A percentile compares a stretch with the other conserved stretches of the same genome.
These are phyloP conservation scores for Actenoides hombroni DNA, from an alignment of 2,113 vertebrate genomes.

Conservation along the genomic window DNA sequence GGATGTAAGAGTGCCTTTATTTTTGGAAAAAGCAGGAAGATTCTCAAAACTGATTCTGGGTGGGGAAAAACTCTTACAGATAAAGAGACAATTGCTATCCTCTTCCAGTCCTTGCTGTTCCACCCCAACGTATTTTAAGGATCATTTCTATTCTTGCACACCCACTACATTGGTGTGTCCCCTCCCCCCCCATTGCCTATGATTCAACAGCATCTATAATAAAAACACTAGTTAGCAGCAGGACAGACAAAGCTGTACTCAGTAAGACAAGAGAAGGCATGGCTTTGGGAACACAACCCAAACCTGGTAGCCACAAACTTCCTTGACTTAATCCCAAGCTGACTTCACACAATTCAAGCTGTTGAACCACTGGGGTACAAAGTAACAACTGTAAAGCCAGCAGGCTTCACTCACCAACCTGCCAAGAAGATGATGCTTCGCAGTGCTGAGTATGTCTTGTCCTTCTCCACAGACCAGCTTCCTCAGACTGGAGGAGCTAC, in stretches of 20 bases:
- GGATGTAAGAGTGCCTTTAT: background rate
- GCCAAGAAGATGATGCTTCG: rapidly evolving
- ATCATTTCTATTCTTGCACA: background rate
- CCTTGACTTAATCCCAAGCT: background rate
- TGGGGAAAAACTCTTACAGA: background rate
- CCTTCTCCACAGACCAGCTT: rapidly evolving
- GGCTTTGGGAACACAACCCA: background rate
- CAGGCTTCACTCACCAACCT: background rate
- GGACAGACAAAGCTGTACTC: background rate
- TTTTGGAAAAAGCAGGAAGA: slow-evolving; percentile 32
- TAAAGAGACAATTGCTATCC: slow-evolving; percentile 17
- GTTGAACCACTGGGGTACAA: background rate
- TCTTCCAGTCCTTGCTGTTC: background rate
- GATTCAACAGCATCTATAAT: background rate
- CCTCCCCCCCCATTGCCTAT: background rate
- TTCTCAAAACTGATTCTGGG: slow-evolving; percentile 2
- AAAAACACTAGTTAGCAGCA: background rate
- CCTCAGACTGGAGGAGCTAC: rapidly evolving
- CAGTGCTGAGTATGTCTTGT: rapidly evolving
- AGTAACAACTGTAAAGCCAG: background rate
- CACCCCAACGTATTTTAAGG: slow-evolving; percentile 7
- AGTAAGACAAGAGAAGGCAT: background rate
- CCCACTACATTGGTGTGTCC: background rate
- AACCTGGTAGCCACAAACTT: background rate
- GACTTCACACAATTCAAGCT: background rate